phyloP scores from a whole-genome alignment of 1,140 invertebrate species.

The Aphaenogaster floridana region DNA sequence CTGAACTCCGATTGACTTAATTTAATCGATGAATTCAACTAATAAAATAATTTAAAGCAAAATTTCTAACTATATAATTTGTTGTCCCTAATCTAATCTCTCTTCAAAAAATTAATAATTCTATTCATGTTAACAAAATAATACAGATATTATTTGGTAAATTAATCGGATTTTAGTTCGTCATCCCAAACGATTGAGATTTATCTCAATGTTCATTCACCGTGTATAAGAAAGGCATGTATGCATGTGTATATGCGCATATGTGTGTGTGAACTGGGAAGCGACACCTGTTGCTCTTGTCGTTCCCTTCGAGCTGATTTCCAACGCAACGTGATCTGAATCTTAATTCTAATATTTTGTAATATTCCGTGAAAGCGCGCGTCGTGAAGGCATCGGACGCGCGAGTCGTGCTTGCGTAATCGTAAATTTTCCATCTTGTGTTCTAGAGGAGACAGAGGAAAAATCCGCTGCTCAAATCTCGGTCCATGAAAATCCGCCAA shows the following conservation, averaged over 20 bases:
- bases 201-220: conserved; percentile 1
- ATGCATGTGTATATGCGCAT: no score
- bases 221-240: not conserved
- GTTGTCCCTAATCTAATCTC: not conserved
- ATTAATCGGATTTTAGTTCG: not conserved
- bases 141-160: not conserved
- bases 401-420: not conserved
- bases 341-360: not conserved
- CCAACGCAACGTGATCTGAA: not conserved
- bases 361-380: not conserved
- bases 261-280: not conserved
- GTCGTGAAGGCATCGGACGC: not conserved
- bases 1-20: not conserved
- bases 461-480: not conserved
- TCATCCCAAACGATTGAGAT: not conserved
- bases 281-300: not conserved
- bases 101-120: not conserved
- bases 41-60: not conserved
- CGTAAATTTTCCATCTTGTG: no score
- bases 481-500: not conserved
- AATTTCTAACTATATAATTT: not conserved
- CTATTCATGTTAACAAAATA: not conserved
- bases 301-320: not conserved
- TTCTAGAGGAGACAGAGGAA: not conserved
- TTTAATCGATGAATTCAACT: not conserved